These are phyloP conservation scores for Oncorhynchus mykiss DNA, from an alignment of 2,113 vertebrate genomes.

Conservation along the genomic window DNA sequence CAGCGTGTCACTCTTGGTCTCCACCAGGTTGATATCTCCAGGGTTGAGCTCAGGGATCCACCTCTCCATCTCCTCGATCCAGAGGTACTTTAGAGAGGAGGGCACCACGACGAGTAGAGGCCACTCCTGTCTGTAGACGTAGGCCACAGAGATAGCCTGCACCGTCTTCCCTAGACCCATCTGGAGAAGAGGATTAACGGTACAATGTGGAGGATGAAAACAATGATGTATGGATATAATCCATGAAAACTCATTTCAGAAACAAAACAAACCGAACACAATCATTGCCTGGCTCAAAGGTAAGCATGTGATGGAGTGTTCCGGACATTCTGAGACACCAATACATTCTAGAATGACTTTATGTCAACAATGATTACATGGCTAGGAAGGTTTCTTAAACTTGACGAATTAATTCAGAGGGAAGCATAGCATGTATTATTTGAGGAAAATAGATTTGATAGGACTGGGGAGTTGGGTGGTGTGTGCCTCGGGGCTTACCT, in stretches of 20 bases:
- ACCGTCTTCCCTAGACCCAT: slow-evolving; percentile 98
- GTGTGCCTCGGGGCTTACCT: slow-evolving; percentile 79
- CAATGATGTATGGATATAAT: no score
- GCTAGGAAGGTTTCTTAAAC: slow-evolving; percentile 44
- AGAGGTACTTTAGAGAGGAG: slow-evolving; percentile 92
- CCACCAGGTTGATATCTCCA: slow-evolving; percentile 88
- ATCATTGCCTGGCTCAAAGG: slow-evolving; percentile 34
- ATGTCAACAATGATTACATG: slow-evolving; percentile 67
- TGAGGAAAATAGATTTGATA: slow-evolving; percentile 40
- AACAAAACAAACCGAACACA: slow-evolving; percentile 50
- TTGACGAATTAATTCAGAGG: slow-evolving; percentile 68
- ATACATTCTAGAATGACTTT: slow-evolving; percentile 67
- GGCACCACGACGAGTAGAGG: slow-evolving; percentile 94
- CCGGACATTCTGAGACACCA: slow-evolving; percentile 51
- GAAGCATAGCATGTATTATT: slow-evolving; percentile 28
- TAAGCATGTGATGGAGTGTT: slow-evolving; percentile 57
- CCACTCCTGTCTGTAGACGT: slow-evolving; percentile 88
- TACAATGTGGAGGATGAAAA: slow-evolving; percentile 21
- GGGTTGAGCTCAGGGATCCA: slow-evolving; percentile 93
- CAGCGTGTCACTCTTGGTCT: slow-evolving; percentile 88
- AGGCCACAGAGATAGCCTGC: slow-evolving; percentile 90
- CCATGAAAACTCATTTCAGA: no score
- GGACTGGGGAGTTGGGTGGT: slow-evolving; percentile 7
- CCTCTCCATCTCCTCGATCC: slow-evolving; percentile 97
- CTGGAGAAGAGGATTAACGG: slow-evolving; percentile 66